Evolutionary conservation across 1,140 invertebrate genomes (phyloP).

Genomic region (Physella acuta): DNA sequence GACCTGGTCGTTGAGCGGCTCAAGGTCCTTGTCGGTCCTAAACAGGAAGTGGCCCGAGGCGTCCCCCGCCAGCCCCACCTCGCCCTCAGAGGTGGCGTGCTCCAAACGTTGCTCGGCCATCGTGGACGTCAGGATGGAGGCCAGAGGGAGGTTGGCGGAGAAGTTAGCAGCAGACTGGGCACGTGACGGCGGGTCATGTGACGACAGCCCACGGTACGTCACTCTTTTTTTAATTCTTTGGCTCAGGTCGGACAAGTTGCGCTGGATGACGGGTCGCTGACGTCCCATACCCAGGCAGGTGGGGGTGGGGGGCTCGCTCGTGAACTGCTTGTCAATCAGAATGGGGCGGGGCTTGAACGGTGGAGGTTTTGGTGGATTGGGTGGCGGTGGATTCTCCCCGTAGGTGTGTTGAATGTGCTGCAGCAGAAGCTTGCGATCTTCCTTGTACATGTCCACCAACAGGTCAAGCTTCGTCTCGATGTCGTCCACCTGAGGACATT

Average conservation of each 20-base stretch:
- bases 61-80: background rate
- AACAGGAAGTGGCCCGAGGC: background rate
- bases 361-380: slow-evolving; percentile 30
- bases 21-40: background rate
- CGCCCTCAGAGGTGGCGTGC: background rate
- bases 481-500: slow-evolving; percentile 76
- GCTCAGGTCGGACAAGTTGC: slow-evolving; percentile 78
- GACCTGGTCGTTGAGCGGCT: background rate
- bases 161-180: background rate
- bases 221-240: slow-evolving; percentile 81
- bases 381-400: slow-evolving; percentile 37
- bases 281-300: slow-evolving; percentile 49
- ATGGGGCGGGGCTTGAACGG: slow-evolving; percentile 44
- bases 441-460: slow-evolving; percentile 88
- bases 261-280: slow-evolving; percentile 68
- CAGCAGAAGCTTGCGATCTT: slow-evolving; percentile 68
- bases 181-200: slow-evolving; percentile 29
- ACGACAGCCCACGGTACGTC: slow-evolving; percentile 60
- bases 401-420: slow-evolving; percentile 31
- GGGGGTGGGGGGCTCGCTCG: slow-evolving; percentile 78
- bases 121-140: background rate
- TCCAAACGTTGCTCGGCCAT: background rate
- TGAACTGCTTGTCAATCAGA: slow-evolving; percentile 69
- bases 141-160: background rate
- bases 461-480: slow-evolving; percentile 88